phyloP scores from a whole-genome alignment of 2,797 vertebrate genomes.

The Pteronotus mesoamericanus region DNA sequence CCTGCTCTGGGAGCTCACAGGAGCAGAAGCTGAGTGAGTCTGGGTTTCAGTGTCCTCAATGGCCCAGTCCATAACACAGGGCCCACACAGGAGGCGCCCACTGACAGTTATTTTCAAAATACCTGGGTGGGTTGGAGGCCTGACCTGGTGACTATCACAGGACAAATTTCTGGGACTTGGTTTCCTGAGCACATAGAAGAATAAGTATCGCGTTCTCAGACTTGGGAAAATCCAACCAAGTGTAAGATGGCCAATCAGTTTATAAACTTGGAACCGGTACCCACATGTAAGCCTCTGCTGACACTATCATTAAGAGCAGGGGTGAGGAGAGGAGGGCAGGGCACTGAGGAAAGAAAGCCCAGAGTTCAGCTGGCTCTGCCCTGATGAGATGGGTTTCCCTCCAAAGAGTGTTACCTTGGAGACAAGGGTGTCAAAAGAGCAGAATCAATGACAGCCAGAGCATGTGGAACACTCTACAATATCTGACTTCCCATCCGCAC shows the following conservation, averaged over 20 bases:
- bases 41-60: not conserved
- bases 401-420: not conserved
- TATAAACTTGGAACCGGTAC: not conserved
- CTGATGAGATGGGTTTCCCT: not conserved
- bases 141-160: not conserved
- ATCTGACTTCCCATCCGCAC: not conserved
- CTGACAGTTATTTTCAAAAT: not conserved
- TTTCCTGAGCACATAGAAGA: not conserved
- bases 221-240: not conserved
- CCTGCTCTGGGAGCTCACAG: not conserved
- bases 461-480: constrained; percentile 5
- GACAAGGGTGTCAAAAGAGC: not conserved
- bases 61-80: not conserved
- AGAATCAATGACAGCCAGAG: not conserved
- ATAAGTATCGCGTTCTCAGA: not conserved
- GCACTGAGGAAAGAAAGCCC: not conserved
- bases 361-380: not conserved
- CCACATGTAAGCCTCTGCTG: not conserved
- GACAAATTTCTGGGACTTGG: not conserved
- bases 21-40: not conserved
- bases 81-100: not conserved
- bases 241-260: not conserved
- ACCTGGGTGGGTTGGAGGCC: not conserved
- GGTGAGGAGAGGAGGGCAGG: not conserved
- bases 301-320: not conserved